A percentile compares a stretch with the other conserved stretches of the same genome.
Conservation (phyloP, 2,888 invertebrate genomes). For the Dascillus cervinus region DNA sequence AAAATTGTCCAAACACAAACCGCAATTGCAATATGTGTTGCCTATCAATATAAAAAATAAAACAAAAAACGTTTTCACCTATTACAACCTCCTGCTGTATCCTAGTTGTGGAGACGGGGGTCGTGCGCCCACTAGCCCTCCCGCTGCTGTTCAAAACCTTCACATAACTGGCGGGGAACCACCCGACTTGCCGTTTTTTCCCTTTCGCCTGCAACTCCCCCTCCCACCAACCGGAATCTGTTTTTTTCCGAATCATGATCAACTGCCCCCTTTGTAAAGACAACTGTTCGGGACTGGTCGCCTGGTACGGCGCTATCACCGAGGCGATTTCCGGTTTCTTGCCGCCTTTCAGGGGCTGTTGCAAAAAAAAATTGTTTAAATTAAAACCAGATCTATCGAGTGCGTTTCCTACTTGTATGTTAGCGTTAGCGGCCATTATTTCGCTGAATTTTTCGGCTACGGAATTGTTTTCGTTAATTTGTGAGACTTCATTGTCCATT, state of each 20-base stretch:
- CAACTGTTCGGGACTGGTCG: conserved; percentile 86
- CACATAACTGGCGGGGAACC: conserved; percentile 99
- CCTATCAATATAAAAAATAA: conserved; percentile 3
- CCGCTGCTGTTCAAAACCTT: conserved; percentile 68
- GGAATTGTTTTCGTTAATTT: conserved; percentile 45
- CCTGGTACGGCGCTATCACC: conserved; percentile 88
- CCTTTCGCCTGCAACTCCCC: conserved; percentile 93
- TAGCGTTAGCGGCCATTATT: conserved; percentile 18
- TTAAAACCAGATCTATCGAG: no score
- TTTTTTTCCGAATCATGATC: conserved; percentile 93
- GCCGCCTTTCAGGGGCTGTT: conserved; percentile 50
- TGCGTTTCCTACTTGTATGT: neutral
- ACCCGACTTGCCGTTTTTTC: conserved; percentile 86
- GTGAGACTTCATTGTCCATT: conserved; percentile 40
- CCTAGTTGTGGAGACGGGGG: conserved; percentile 62
- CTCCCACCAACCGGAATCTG: conserved; percentile 99
- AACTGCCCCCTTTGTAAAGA: conserved; percentile 85
- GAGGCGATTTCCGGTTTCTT: conserved; percentile 89
- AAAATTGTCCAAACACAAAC: no score
- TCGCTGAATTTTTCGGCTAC: conserved; percentile 42
- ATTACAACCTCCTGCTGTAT: conserved; percentile 50
- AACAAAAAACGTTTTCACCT: conserved; percentile 25
- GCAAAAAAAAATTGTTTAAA: conserved; percentile 17
- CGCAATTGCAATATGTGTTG: no score
- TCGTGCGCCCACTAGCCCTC: conserved; percentile 62